A percentile compares a stretch with the other conserved stretches of the same genome.
These are phyloP conservation scores for Microtus pennsylvanicus DNA, from an alignment of 2,113 vertebrate genomes.

Conservation along the genomic window DNA sequence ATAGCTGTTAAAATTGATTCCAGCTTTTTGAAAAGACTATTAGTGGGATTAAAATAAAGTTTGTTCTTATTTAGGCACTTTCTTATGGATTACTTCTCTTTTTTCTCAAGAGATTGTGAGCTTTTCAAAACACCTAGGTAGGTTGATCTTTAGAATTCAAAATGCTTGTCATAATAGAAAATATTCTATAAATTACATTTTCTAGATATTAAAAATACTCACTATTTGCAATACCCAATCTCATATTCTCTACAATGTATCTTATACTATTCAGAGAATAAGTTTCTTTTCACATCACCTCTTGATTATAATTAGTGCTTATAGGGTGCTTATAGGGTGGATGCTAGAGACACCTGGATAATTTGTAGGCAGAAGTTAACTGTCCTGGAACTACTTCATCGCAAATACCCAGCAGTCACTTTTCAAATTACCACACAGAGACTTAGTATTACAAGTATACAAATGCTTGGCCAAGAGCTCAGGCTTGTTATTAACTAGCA, in stretches of 20 bases:
- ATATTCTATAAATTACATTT: not conserved
- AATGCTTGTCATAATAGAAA: conserved; percentile 14
- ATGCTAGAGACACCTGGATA: not conserved
- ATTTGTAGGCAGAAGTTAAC: not conserved
- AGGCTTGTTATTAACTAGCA: no score
- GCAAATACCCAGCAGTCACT: no score
- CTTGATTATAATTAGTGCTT: not conserved
- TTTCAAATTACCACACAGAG: no score
- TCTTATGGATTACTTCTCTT: conserved; percentile 37
- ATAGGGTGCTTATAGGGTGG: not conserved
- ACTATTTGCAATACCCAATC: not conserved
- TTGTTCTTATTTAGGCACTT: not conserved
- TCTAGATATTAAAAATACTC: not conserved
- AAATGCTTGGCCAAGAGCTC: no score
- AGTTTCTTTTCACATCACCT: not conserved
- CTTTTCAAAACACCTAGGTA: not conserved
- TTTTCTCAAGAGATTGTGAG: conserved; percentile 1
- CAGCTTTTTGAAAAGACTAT: conserved; percentile 12
- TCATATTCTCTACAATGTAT: not conserved
- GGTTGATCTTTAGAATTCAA: not conserved
- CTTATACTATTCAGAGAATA: not conserved
- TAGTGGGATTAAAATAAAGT: no score
- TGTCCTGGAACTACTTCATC: no score
- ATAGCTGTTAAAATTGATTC: conserved; percentile 41
- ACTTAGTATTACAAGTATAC: no score